Evolutionary conservation across 2,888 invertebrate genomes (phyloP).

Genomic region (Chaitophorus viminalis): DNA sequence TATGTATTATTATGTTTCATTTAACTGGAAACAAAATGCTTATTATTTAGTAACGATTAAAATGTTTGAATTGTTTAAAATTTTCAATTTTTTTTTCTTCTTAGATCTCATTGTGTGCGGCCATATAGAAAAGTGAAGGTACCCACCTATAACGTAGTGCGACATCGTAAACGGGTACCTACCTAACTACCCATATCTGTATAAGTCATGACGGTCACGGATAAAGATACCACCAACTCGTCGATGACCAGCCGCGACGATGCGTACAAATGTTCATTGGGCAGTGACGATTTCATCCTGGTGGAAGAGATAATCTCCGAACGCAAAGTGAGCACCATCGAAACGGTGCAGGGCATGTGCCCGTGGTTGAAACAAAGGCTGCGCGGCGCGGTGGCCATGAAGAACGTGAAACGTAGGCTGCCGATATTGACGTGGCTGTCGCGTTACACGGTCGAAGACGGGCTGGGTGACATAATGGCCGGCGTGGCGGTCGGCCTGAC

Average conservation of each 20-base stretch:
- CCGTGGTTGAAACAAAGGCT: slow-evolving; percentile 69
- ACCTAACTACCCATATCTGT: not conserved
- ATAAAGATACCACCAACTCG: not conserved
- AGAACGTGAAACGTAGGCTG: slow-evolving; percentile 77
- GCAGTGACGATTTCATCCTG: slow-evolving; percentile 75
- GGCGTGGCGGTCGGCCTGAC: slow-evolving; percentile 94
- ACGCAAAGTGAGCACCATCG: slow-evolving; percentile 66
- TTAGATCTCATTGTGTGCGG: too few relatives aligned
- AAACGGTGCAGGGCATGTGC: slow-evolving; percentile 66
- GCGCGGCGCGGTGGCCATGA: slow-evolving; percentile 73
- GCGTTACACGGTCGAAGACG: slow-evolving; percentile 77
- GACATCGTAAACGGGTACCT: too few relatives aligned
- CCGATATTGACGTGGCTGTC: slow-evolving; percentile 84
- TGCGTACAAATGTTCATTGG: slow-evolving; percentile 65
- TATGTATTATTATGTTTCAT: too few relatives aligned
- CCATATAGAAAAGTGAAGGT: too few relatives aligned
- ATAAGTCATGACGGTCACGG: not conserved
- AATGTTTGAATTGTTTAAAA: too few relatives aligned
- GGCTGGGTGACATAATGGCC: slow-evolving; percentile 87
- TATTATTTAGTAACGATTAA: too few relatives aligned
- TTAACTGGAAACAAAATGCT: too few relatives aligned
- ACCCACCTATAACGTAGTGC: too few relatives aligned
- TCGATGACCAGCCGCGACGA: slow-evolving; percentile 11
- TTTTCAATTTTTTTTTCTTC: too few relatives aligned
- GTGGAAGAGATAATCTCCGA: slow-evolving; percentile 67